Percentiles rank a stretch among this genome's conserved stretches.
phyloP scores from a whole-genome alignment of 2,797 vertebrate genomes.

The Peromyscus eremicus region DNA sequence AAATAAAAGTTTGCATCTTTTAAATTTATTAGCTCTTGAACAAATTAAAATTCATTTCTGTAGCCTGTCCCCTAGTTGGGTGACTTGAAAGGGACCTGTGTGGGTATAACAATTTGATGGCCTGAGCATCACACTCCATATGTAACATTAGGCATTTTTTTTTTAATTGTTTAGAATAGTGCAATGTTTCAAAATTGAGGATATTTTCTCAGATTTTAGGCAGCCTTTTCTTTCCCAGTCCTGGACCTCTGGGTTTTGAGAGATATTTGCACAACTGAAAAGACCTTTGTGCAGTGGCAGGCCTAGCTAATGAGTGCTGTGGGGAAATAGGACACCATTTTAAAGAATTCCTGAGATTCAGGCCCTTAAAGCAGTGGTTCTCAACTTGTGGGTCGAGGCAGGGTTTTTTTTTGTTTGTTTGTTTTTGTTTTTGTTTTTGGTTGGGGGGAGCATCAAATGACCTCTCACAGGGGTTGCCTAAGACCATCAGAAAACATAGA shows the following conservation, averaged over 20 bases:
- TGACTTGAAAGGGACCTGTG: slow-evolving; percentile 20
- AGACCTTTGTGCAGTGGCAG: background rate
- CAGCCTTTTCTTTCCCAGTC: slow-evolving; percentile 13
- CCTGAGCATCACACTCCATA: background rate
- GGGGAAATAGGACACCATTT: background rate
- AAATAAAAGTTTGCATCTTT: background rate
- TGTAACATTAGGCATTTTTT: background rate
- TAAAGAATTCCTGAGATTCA: slow-evolving; percentile 38
- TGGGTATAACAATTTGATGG: background rate
- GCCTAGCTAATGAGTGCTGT: background rate
- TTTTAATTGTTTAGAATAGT: slow-evolving; percentile 26
- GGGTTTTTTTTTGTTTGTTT: too few species aligned
- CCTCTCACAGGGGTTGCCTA: background rate
- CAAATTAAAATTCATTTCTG: slow-evolving; percentile 31
- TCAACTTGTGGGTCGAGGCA: background rate
- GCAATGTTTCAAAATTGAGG: background rate
- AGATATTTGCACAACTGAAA: slow-evolving; percentile 14
- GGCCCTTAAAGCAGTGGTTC: background rate
- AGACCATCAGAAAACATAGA: background rate
- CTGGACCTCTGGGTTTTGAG: background rate
- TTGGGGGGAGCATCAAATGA: background rate
- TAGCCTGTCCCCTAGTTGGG: background rate
- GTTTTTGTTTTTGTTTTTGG: too few species aligned
- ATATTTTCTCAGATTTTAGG: slow-evolving; percentile 20
- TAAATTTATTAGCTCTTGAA: slow-evolving; percentile 44